phyloP scores from a whole-genome alignment of 1,140 invertebrate genomes.

The Lordiphosa collinella region DNA sequence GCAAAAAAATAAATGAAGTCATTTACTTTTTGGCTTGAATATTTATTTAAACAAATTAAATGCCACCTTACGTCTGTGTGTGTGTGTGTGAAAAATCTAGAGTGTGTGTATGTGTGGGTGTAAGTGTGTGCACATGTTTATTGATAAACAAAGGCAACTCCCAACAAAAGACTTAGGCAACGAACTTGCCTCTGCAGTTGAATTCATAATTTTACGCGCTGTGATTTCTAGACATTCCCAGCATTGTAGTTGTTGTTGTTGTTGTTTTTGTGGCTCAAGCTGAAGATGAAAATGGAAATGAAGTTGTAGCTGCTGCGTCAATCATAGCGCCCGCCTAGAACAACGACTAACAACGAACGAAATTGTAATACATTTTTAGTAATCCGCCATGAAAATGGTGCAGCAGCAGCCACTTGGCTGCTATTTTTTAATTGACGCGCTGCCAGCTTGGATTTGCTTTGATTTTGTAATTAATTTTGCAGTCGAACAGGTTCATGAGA shows the following conservation, averaged over 20 bases:
- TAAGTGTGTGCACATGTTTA: conserved; percentile 8
- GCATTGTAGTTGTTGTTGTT: conserved; percentile 49
- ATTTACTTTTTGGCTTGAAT: conserved; percentile 20
- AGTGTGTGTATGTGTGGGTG: conserved; percentile 1
- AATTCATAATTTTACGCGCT: conserved; percentile 61
- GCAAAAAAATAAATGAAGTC: conserved; percentile 54
- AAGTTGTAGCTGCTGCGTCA: conserved; percentile 30
- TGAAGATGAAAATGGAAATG: conserved; percentile 6
- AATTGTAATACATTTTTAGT: conserved; percentile 19
- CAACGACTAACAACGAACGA: conserved; percentile 11
- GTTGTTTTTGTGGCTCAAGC: background rate
- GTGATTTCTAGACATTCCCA: conserved; percentile 70
- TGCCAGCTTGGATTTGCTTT: conserved; percentile 31
- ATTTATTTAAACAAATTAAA: conserved; percentile 66
- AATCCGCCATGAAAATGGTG: background rate
- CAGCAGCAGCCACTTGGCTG: conserved; percentile 6
- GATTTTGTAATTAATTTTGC: conserved; percentile 52
- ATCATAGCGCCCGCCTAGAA: conserved; percentile 42
- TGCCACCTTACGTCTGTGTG: conserved; percentile 19
- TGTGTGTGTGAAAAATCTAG: conserved; percentile 10
- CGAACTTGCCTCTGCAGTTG: conserved; percentile 49
- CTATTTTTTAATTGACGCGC: background rate
- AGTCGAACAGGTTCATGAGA: conserved; percentile 53
- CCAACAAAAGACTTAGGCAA: conserved; percentile 73
- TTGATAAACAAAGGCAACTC: conserved; percentile 37